Evolutionary conservation across 2,888 invertebrate species (phyloP).

Genomic region (Bellardia pandia): DNA sequence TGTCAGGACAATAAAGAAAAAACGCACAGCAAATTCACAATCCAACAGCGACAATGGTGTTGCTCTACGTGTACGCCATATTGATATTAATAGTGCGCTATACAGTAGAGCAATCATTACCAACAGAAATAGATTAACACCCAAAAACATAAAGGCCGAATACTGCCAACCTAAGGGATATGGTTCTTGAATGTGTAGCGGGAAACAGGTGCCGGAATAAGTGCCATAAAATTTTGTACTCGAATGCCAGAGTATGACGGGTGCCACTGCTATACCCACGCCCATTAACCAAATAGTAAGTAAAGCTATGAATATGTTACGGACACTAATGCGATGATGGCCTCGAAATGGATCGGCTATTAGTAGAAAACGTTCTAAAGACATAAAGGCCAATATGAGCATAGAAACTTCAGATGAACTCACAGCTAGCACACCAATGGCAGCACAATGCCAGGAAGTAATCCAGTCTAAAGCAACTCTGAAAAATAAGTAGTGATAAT

Average conservation of each 20-base stretch:
- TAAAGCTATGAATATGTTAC: slow-evolving; percentile 85
- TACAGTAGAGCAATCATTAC: slow-evolving; percentile 87
- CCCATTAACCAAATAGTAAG: slow-evolving; percentile 87
- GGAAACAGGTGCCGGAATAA: slow-evolving; percentile 88
- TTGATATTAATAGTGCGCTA: slow-evolving; percentile 87
- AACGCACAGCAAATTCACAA: slow-evolving; percentile 87
- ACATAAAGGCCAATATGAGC: slow-evolving; percentile 88
- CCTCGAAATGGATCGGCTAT: slow-evolving; percentile 87
- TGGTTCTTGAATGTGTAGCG: slow-evolving; percentile 88
- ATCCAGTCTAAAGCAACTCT: slow-evolving; percentile 87
- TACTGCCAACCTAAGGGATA: slow-evolving; percentile 89
- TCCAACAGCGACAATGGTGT: slow-evolving; percentile 86
- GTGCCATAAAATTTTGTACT: slow-evolving; percentile 88
- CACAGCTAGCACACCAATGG: slow-evolving; percentile 87
- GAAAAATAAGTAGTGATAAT: not conserved
- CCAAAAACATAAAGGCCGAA: slow-evolving; percentile 89
- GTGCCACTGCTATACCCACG: slow-evolving; percentile 87
- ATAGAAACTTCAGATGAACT: slow-evolving; percentile 89
- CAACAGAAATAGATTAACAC: slow-evolving; percentile 87
- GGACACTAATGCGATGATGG: slow-evolving; percentile 85
- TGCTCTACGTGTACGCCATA: slow-evolving; percentile 87
- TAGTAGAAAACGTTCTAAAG: slow-evolving; percentile 88
- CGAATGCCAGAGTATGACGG: slow-evolving; percentile 86
- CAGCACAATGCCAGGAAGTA: slow-evolving; percentile 87
- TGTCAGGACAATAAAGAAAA: slow-evolving; percentile 89